These are phyloP conservation scores for Leptopilina myrica DNA, from an alignment of 2,888 invertebrate genomes.

Conservation along the genomic window DNA sequence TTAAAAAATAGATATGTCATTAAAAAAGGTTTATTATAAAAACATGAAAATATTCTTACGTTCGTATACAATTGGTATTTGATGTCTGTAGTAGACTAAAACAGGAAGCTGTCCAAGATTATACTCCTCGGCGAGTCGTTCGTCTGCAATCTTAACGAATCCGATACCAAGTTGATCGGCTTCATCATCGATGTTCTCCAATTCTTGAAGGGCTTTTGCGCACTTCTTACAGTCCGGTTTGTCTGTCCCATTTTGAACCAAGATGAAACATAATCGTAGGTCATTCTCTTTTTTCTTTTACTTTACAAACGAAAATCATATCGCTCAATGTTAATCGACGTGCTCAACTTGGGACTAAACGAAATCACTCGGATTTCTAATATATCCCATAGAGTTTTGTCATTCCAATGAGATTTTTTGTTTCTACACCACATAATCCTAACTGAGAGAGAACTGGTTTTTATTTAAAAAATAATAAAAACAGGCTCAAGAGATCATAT, in stretches of 20 bases:
- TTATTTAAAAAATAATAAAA: neutral
- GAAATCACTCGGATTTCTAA: constrained; percentile 19
- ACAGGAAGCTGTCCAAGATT: constrained; percentile 92
- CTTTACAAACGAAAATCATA: constrained; percentile 31
- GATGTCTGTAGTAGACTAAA: constrained; percentile 94
- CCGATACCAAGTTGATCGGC: constrained; percentile 96
- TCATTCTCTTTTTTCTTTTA: constrained; percentile 45
- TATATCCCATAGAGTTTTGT: constrained; percentile 24
- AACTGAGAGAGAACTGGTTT: constrained; percentile 12
- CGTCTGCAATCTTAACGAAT: constrained; percentile 96
- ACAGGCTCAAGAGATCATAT: constrained; percentile 26
- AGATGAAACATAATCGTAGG: constrained; percentile 49
- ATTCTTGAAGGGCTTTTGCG: constrained; percentile 91
- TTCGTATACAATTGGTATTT: constrained; percentile 96
- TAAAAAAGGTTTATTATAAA: too few species aligned
- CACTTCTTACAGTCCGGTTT: constrained; percentile 95
- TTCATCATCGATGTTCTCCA: constrained; percentile 96
- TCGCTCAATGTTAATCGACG: constrained; percentile 19
- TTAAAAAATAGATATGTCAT: too few species aligned
- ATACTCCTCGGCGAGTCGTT: constrained; percentile 93
- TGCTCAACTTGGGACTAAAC: constrained; percentile 35
- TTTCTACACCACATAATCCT: constrained; percentile 14
- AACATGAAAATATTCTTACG: constrained; percentile 78
- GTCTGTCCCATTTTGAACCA: constrained; percentile 81
- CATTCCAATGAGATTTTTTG: constrained; percentile 19